Conservation (phyloP, 2,113 vertebrate genomes). For the Mugil cephalus region DNA sequence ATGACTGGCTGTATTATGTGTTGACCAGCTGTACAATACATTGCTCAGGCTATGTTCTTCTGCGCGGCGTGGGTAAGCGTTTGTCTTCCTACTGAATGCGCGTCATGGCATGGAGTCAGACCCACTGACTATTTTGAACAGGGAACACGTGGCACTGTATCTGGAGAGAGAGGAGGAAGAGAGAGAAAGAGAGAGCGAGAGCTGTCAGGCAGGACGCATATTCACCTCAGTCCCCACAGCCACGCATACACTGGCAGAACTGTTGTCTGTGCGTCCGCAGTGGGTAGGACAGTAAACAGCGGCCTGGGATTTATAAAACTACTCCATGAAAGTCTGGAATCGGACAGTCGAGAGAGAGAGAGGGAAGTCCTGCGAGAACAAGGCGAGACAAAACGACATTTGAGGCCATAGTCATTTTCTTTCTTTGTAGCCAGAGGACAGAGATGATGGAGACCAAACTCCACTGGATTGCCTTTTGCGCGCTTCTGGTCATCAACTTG, state of each 20-base stretch:
- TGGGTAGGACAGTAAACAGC: background rate
- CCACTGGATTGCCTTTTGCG: conserved; percentile 60
- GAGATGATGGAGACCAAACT: conserved; percentile 74
- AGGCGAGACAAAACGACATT: background rate
- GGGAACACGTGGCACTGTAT: conserved; percentile 78
- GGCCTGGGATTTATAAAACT: background rate
- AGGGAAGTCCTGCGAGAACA: background rate
- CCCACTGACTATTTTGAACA: conserved; percentile 55
- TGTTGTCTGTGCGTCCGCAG: conserved; percentile 20
- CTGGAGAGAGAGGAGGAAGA: conserved; percentile 27
- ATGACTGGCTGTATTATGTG: background rate
- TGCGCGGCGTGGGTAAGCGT: conserved; percentile 2
- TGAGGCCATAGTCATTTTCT: conserved; percentile 5
- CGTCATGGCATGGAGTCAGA: conserved; percentile 33
- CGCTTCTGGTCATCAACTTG: conserved; percentile 63
- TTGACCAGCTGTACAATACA: too few species aligned
- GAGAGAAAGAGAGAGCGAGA: conserved; percentile 29
- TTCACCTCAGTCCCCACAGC: conserved; percentile 40
- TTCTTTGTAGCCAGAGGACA: conserved; percentile 2
- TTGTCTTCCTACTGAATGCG: conserved; percentile 2
- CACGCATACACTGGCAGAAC: conserved; percentile 60
- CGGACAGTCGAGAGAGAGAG: background rate
- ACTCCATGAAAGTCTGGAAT: conserved; percentile 3
- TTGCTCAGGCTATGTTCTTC: too few species aligned
- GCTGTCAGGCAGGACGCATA: background rate